A percentile compares a stretch with the other conserved stretches of the same genome.
Evolutionary conservation across 64 coral and sea anemone genomes (phyloP).

Genomic region (Cladopsammia gracilis): DNA sequence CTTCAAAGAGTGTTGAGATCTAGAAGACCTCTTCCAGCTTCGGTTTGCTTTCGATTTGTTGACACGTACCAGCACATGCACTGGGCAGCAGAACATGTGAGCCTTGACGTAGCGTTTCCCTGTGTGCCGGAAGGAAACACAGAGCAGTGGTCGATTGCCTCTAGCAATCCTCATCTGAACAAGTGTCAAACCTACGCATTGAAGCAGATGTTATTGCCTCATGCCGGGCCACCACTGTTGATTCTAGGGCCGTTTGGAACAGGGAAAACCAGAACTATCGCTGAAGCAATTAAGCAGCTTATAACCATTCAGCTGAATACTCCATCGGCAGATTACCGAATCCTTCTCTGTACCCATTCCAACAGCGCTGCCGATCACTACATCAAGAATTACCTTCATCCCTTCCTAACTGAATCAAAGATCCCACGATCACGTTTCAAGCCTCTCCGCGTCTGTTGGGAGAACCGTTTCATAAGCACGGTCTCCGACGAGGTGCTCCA

Average conservation of each 20-base stretch:
- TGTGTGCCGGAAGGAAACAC: background rate
- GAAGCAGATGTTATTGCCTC: constrained; percentile 28
- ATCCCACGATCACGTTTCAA: constrained; percentile 45
- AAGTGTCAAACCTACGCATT: constrained; percentile 40
- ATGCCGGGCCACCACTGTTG: constrained; percentile 53
- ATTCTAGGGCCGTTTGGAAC: constrained; percentile 83
- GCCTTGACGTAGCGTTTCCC: constrained; percentile 55
- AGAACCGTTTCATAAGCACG: constrained; percentile 83
- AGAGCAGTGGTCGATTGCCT: constrained; percentile 6
- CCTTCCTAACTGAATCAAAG: constrained; percentile 42
- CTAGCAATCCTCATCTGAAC: background rate
- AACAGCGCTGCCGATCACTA: constrained; percentile 98
- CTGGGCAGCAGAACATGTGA: constrained; percentile 50
- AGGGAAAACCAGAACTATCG: constrained; percentile 94
- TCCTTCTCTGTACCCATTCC: constrained; percentile 97
- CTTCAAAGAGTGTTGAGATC: constrained; percentile 20
- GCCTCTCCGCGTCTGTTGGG: constrained; percentile 93
- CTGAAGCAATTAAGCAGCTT: constrained; percentile 93
- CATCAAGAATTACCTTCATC: constrained; percentile 91
- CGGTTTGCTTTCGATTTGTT: constrained; percentile 80
- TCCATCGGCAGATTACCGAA: constrained; percentile 55
- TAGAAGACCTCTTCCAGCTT: constrained; percentile 59
- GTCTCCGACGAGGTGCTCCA: constrained; percentile 78
- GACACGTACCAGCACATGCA: constrained; percentile 84
- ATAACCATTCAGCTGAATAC: constrained; percentile 35